phyloP scores from a whole-genome alignment of 2,888 invertebrate species.

The Cryptocephalus moraei region DNA sequence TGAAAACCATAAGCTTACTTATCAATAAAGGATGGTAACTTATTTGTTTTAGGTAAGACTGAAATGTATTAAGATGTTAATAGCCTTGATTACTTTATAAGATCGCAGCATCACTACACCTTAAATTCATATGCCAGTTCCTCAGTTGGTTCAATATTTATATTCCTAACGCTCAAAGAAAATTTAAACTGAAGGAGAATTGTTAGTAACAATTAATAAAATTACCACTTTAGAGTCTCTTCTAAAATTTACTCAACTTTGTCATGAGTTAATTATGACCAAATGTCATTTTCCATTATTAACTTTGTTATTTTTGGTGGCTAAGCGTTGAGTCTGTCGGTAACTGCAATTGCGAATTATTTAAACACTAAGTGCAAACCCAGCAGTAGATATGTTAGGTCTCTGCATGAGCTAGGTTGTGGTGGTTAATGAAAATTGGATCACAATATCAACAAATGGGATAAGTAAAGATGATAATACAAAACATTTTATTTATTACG shows the following conservation, averaged over 20 bases:
- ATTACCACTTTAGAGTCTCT: constrained; percentile 65
- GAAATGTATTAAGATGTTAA: constrained; percentile 69
- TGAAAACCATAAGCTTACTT: no score
- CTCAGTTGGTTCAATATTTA: constrained; percentile 65
- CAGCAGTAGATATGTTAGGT: constrained; percentile 51
- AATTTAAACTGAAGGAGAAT: constrained; percentile 54
- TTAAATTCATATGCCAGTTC: constrained; percentile 73
- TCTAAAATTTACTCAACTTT: constrained; percentile 61
- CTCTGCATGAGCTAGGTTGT: constrained; percentile 83
- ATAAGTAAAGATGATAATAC: background rate
- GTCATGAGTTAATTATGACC: constrained; percentile 53
- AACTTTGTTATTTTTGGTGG: constrained; percentile 51
- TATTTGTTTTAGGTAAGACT: constrained; percentile 49
- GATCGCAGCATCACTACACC: constrained; percentile 62
- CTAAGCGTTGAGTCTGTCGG: constrained; percentile 78
- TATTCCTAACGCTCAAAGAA: constrained; percentile 53
- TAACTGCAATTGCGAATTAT: constrained; percentile 83
- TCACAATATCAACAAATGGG: constrained; percentile 79
- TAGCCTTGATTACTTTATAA: constrained; percentile 64
- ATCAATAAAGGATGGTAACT: no score
- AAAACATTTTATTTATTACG: constrained; percentile 1
- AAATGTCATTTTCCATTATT: background rate
- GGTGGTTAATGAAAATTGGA: constrained; percentile 84
- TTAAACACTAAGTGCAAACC: constrained; percentile 60
- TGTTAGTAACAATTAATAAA: constrained; percentile 61